Evolutionary conservation across 2,113 vertebrate species (phyloP).

Genomic region (Barbus barbus): DNA sequence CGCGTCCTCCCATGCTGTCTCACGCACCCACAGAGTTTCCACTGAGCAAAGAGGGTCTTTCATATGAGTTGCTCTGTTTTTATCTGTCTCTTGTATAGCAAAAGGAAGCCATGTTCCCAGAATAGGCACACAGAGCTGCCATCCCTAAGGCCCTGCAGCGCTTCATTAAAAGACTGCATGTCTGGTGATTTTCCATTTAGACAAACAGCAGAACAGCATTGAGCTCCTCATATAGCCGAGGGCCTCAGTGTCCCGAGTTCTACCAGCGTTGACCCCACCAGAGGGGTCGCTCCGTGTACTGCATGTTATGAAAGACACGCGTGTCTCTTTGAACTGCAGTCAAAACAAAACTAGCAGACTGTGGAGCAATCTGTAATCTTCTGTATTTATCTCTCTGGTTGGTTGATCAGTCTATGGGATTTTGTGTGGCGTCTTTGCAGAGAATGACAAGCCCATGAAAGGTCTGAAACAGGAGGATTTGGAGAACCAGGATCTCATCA

Average conservation of each 20-base stretch:
- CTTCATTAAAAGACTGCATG: conserved; percentile 18
- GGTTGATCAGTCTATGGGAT: neutral
- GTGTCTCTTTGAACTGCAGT: conserved; percentile 7
- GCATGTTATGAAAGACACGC: conserved; percentile 19
- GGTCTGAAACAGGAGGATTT: conserved; percentile 90
- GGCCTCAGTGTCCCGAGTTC: neutral
- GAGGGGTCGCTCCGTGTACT: neutral
- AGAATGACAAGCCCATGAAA: conserved; percentile 94
- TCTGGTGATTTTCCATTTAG: conserved; percentile 37
- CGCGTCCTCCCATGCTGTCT: conserved; percentile 24
- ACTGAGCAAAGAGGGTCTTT: conserved; percentile 33
- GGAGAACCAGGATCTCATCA: conserved; percentile 90
- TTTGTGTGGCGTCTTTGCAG: conserved; percentile 68
- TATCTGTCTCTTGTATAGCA: conserved; percentile 29
- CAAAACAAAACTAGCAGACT: conserved; percentile 27
- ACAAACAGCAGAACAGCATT: conserved; percentile 18
- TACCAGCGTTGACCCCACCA: neutral
- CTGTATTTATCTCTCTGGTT: conserved; percentile 5
- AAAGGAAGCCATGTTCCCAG: conserved; percentile 40
- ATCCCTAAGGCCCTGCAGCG: neutral
- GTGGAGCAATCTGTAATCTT: neutral
- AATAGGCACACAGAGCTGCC: conserved; percentile 33
- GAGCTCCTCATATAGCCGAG: neutral
- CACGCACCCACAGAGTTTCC: conserved; percentile 23
- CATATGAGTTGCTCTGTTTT: conserved; percentile 37